These are phyloP conservation scores for Nomia melanderi DNA, from an alignment of 1,140 invertebrate species.

Conservation along the genomic window DNA sequence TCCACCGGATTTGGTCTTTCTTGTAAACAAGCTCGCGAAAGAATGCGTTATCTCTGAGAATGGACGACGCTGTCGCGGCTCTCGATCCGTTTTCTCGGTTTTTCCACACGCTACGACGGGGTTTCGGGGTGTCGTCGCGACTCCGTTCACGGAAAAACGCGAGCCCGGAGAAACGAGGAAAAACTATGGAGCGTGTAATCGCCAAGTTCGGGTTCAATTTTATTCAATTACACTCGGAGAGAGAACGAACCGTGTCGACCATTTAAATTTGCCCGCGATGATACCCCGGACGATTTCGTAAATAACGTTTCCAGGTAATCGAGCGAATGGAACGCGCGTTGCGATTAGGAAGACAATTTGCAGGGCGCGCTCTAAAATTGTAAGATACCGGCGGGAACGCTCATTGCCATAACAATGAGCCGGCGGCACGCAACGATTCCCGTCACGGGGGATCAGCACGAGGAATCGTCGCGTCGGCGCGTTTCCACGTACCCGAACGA, in stretches of 20 bases:
- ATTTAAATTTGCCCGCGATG: conserved; percentile 26
- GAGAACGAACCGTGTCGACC: not conserved
- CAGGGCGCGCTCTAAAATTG: conserved; percentile 52
- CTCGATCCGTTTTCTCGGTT: conserved; percentile 19
- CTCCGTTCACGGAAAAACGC: not conserved
- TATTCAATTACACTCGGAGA: not conserved
- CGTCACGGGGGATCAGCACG: conserved; percentile 55
- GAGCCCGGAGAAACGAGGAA: not conserved
- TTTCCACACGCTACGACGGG: conserved; percentile 5
- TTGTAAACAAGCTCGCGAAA: conserved; percentile 74
- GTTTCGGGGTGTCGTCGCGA: not conserved
- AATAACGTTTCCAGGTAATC: conserved; percentile 62
- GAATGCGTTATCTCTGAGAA: conserved; percentile 68
- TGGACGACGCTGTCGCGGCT: conserved; percentile 69
- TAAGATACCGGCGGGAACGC: conserved; percentile 57
- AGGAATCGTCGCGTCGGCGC: conserved; percentile 60
- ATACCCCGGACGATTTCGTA: conserved; percentile 50
- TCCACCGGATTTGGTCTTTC: conserved; percentile 62
- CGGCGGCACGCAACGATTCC: conserved; percentile 56
- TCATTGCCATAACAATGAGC: conserved; percentile 62
- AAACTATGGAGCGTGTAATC: not conserved
- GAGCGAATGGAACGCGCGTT: conserved; percentile 46
- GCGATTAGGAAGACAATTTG: conserved; percentile 62
- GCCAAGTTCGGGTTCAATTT: conserved; percentile 3
- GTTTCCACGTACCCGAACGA: conserved; percentile 41